Conservation (phyloP, 2,797 vertebrate genomes). For the Enteromius mattozi region DNA sequence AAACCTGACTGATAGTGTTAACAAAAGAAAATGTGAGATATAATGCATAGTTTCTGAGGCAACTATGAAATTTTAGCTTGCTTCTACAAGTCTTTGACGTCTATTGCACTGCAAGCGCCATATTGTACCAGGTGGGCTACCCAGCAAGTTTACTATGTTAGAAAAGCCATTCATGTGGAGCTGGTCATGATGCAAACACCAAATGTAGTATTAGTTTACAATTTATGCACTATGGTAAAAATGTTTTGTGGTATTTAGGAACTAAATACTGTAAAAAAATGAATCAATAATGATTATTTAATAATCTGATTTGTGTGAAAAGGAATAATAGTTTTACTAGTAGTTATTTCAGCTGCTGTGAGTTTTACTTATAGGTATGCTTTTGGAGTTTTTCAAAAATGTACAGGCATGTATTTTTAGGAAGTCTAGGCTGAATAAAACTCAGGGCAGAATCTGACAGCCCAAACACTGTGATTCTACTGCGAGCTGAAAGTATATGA, state of each 20-base stretch:
- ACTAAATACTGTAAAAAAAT: neutral
- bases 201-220: neutral
- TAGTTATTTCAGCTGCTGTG: neutral
- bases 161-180: neutral
- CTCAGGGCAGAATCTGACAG: slow-evolving; percentile 38
- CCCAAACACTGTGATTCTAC: slow-evolving; percentile 30
- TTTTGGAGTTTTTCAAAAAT: slow-evolving; percentile 8
- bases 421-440: slow-evolving; percentile 35
- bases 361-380: neutral
- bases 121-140: neutral
- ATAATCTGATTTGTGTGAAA: neutral
- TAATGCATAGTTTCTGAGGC: neutral
- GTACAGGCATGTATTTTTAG: neutral
- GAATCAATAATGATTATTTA: neutral
- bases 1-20: neutral
- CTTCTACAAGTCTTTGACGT: neutral
- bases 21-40: neutral
- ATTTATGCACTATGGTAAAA: neutral
- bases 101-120: neutral
- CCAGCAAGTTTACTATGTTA: neutral
- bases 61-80: neutral
- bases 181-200: neutral
- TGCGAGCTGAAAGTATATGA: slow-evolving; percentile 49
- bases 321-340: neutral
- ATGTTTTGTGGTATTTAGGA: neutral